phyloP scores from a whole-genome alignment of 2,113 vertebrate species.

The Ovibos moschatus region DNA sequence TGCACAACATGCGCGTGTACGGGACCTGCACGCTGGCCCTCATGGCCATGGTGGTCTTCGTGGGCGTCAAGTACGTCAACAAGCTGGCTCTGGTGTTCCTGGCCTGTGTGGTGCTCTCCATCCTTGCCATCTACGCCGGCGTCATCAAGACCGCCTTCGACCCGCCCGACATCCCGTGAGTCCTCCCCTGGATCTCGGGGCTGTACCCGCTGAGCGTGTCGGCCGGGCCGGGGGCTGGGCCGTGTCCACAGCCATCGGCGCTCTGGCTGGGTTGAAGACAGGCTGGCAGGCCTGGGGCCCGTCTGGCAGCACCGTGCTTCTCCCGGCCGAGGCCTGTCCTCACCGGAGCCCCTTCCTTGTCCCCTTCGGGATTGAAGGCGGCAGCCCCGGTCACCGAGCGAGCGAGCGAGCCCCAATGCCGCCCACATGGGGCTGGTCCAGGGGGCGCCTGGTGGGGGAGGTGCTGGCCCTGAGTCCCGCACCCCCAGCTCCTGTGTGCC shows the following conservation, averaged over 20 bases:
- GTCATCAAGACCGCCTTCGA: constrained; percentile 95
- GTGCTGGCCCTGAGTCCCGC: fast-evolving
- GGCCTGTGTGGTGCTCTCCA: constrained; percentile 95
- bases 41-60: constrained; percentile 94
- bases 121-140: constrained; percentile 95
- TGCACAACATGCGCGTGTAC: constrained; percentile 97
- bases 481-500: neutral
- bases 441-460: fast-evolving
- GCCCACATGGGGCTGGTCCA: fast-evolving
- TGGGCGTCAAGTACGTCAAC: constrained; percentile 97
- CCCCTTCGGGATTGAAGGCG: fast-evolving
- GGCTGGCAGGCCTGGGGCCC: neutral
- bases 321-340: neutral
- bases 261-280: fast-evolving
- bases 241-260: fast-evolving
- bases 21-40: constrained; percentile 90
- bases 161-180: constrained; percentile 93
- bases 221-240: fast-evolving
- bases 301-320: neutral
- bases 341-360: neutral
- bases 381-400: neutral
- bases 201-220: fast-evolving
- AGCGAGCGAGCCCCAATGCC: fast-evolving
- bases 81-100: constrained; percentile 95
- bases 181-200: fast-evolving